Evolutionary conservation across 2,113 vertebrate genomes (phyloP).

Genomic region (Phyllostomus hastatus): DNA sequence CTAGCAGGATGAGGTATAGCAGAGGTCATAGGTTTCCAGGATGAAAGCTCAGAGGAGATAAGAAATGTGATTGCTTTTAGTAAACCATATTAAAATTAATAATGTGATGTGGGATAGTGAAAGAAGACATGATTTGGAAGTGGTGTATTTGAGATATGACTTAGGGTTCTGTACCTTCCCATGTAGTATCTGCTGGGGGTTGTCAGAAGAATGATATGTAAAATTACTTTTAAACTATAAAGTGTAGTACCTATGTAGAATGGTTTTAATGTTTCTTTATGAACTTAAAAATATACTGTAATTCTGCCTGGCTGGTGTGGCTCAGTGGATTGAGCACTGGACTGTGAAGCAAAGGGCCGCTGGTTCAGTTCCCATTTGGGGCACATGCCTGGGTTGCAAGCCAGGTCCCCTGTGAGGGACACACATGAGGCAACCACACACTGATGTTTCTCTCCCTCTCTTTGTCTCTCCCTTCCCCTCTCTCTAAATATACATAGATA

Average conservation of each 20-base stretch:
- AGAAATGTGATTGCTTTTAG: background rate
- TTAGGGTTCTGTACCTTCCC: background rate
- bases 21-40: background rate
- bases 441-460: too few species aligned
- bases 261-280: background rate
- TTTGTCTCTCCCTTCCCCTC: too few species aligned
- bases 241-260: background rate
- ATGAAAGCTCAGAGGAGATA: background rate
- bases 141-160: background rate
- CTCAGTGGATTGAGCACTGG: too few species aligned
- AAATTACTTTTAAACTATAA: conserved; percentile 7
- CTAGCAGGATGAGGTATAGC: background rate
- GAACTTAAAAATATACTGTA: background rate
- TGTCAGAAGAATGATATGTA: background rate
- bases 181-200: background rate
- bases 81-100: conserved; percentile 13
- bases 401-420: too few species aligned
- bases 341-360: too few species aligned
- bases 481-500: too few species aligned
- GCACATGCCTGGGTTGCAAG: too few species aligned
- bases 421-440: too few species aligned
- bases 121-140: background rate
- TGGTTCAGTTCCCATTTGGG: too few species aligned
- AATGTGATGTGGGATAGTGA: background rate
- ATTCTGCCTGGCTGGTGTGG: background rate